Percentiles rank a stretch among this genome's conserved stretches.
Evolutionary conservation across 2,113 vertebrate species (phyloP).

Genomic region (Xyliphius kryptos): DNA sequence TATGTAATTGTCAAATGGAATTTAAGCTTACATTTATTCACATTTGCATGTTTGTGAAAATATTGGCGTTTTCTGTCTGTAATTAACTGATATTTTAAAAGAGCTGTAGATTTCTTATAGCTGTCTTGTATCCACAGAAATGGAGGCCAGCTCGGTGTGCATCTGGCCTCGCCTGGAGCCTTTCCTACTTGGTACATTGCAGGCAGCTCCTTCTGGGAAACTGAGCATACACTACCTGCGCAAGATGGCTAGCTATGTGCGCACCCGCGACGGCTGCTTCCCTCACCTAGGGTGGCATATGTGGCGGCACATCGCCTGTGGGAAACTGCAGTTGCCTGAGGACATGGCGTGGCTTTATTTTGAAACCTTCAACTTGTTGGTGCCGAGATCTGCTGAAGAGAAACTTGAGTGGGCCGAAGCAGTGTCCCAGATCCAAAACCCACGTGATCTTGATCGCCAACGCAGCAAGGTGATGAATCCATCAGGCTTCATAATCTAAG

Average conservation of each 20-base stretch:
- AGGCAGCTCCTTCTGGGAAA: constrained; percentile 74
- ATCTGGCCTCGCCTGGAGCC: constrained; percentile 88
- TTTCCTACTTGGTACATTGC: constrained; percentile 80
- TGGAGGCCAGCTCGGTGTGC: constrained; percentile 65
- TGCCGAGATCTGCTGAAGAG: constrained; percentile 53
- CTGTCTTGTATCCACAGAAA: constrained; percentile 45
- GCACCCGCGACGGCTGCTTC: constrained; percentile 75
- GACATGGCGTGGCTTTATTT: constrained; percentile 92
- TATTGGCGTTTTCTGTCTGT: no score
- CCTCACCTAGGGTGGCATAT: constrained; percentile 76
- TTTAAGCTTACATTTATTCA: no score
- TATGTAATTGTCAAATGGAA: no score
- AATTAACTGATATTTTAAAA: no score
- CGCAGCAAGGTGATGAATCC: constrained; percentile 70
- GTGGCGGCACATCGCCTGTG: constrained; percentile 91
- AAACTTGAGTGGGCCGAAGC: constrained; percentile 81
- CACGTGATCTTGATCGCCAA: constrained; percentile 75
- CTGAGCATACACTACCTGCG: constrained; percentile 84
- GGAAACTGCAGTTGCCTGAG: constrained; percentile 82
- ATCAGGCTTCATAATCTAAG: no score
- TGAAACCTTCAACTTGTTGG: constrained; percentile 80
- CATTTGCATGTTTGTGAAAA: no score
- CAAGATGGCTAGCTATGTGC: constrained; percentile 81
- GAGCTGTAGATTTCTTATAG: no score
- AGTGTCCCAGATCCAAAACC: constrained; percentile 70